These are phyloP conservation scores for human (Homo sapiens) DNA, from an alignment of 2,113 vertebrate species.

Conservation along the genomic window DNA sequence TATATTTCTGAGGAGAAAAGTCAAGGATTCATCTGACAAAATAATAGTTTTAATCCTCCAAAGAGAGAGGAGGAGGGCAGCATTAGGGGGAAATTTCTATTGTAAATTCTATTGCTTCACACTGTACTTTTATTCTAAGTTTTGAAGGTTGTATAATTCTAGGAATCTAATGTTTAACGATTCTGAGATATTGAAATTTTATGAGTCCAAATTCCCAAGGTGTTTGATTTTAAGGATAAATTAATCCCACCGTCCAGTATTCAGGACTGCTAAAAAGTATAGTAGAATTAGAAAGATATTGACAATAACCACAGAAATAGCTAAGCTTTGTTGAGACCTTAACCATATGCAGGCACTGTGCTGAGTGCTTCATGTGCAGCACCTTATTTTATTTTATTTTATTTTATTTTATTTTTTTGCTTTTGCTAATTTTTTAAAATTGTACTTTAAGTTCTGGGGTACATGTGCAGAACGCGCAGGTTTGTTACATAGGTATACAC, in stretches of 20 bases:
- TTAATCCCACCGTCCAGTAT: not conserved
- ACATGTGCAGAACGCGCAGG: too few species aligned
- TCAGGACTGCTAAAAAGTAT: not conserved
- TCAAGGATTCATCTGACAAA: conserved; percentile 17
- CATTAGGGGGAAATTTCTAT: not conserved
- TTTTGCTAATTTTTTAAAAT: too few species aligned
- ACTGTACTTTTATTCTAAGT: not conserved
- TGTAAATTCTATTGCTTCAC: not conserved
- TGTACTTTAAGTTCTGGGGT: too few species aligned
- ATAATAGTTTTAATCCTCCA: not conserved
- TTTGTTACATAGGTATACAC: too few species aligned
- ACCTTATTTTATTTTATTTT: not conserved
- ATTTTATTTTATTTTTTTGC: too few species aligned
- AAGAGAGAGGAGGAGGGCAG: not conserved
- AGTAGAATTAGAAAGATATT: not conserved
- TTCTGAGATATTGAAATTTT: not conserved
- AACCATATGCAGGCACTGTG: not conserved
- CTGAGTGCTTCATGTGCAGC: not conserved
- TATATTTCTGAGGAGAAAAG: not conserved
- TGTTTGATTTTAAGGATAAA: not conserved
- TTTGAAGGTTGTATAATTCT: not conserved
- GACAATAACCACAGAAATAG: not conserved
- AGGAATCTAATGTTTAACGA: not conserved
- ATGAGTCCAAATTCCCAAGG: not conserved
- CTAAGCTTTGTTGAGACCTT: not conserved